Base-by-base conservation (phyloP, 2,888 invertebrate species). In the Aphidius colemani region DNA sequence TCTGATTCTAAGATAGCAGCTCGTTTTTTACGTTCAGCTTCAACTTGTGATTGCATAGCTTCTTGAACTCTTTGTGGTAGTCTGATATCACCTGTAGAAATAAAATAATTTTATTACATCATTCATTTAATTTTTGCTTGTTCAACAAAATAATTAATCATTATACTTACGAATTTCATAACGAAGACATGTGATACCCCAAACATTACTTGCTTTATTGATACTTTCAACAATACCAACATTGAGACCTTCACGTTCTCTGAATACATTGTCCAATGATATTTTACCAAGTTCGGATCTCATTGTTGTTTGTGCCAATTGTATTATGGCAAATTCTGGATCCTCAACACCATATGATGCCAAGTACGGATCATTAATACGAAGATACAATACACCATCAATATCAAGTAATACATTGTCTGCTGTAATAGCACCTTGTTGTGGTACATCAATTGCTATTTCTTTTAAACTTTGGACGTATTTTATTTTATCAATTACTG, bases 31-130 rank as follows among this genome's bases (percentile, higher is more conserved):
- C 99, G 85, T 82, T 99, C 99, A 0, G 99, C 99, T 84, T 99
- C 98, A 0, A 99, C 99, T 85, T 99, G 99, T 97, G 98, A 98
- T 83, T 99, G 99, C 99, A 99, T 99, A 0, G 99, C 99, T 83
- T 98, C 98, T 78, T 98, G 95, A 1, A 99, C 93, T 74, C 97
- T 88, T 0, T 87, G 84, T 0, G 99, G 99, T 68, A 97, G 84
- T 79, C 90, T 91, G 76, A 96, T 95, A 78, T 96, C 91, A 85
- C 93, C 95, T 95, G 74, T 53, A 76, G 11, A 64, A 40, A 3
- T 39, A 62, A 55, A 59, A 58, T 39, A 53, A 53, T 39, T 50
- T 53, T 11, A 7, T 44, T 8, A 18, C 8, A 48, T 46, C 46
- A 18, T 40, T 13, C 41, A 18, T 66, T 39, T 39, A 59, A 61